Base-by-base conservation (phyloP, 2,888 invertebrate genomes). In the Perithous albicinctus region DNA sequence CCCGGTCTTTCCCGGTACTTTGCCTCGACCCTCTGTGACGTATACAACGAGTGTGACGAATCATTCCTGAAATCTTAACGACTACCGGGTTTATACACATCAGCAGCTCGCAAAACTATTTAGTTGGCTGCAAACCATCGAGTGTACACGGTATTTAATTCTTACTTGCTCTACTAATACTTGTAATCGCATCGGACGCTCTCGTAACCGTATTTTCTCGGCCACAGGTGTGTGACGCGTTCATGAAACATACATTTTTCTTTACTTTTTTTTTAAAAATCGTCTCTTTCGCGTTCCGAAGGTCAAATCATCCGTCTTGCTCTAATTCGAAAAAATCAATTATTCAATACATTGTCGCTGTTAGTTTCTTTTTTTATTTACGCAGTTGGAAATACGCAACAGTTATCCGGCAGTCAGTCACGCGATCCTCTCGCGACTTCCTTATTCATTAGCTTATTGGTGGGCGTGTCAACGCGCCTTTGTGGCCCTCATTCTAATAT, bases 211-310 rank as follows among this genome's bases (percentile, higher is more conserved):
- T 1, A 41, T 18, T 56, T 70, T 41, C 41, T 41, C 41, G 20
- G 56, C 70, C 70, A 70, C 70, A 70, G 70, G 70, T 70, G 70
- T 69, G 38, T 41, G 29, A 56, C 70, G 56, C 43, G 69, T 70
- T 18, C 43, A 3, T 15, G 4, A 43, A 43, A 10, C n/a, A n/a
- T 1, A 12, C 3, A 51, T 51, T 20, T 23, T 8, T 10, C 8
- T 51, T 20, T 51, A 46, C 1, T 4, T 46, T 4, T 15, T n/a
- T 46, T n/a, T 46, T 2, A 15, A 15, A 46, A 4, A 10, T 8
- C 7, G 23, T 3, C 23, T 23, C 26, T 12, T 8, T 10, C 1
- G 0, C 12, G 0, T 1, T 41, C 41, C 15, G 29, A 56, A 32
- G 29, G 7, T 1, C 32, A 5, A 32, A 32, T n/a, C 1, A 51